phyloP scores from a whole-genome alignment of 2,113 vertebrate genomes.

The Girardinichthys multiradiatus region DNA sequence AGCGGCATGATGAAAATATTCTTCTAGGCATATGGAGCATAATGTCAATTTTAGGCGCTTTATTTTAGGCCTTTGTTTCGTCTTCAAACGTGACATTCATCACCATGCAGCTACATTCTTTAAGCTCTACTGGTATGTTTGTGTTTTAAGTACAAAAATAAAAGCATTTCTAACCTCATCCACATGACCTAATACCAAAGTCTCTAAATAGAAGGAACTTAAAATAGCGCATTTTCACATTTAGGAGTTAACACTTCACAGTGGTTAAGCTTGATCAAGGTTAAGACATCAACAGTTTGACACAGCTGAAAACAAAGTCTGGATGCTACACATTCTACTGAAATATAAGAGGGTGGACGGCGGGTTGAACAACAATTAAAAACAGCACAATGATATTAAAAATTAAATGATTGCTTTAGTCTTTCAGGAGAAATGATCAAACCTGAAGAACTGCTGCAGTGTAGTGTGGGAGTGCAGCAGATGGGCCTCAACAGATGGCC shows the following conservation, averaged over 20 bases:
- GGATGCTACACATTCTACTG: neutral
- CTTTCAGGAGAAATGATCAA: neutral
- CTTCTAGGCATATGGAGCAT: neutral
- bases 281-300: conserved; percentile 14
- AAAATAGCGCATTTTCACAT: conserved; percentile 48
- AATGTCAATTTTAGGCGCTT: neutral
- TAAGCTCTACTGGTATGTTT: neutral
- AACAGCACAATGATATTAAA: neutral
- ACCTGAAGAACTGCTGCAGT: conserved; percentile 29
- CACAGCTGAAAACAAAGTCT: conserved; percentile 14
- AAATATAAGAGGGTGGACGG: neutral
- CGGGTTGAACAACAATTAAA: neutral
- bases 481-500: conserved; percentile 57
- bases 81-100: neutral
- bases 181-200: conserved; percentile 10
- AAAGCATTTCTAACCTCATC: conserved; percentile 22
- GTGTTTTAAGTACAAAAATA: neutral
- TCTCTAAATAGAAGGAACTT: conserved; percentile 48
- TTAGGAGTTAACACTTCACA: conserved; percentile 5
- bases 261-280: conserved; percentile 34
- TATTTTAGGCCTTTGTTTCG: neutral
- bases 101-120: neutral
- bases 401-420: neutral
- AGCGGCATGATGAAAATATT: neutral
- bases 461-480: conserved; percentile 45